Evolutionary conservation across 2,888 invertebrate species (phyloP).

Genomic region (Drosophila anomalata): DNA sequence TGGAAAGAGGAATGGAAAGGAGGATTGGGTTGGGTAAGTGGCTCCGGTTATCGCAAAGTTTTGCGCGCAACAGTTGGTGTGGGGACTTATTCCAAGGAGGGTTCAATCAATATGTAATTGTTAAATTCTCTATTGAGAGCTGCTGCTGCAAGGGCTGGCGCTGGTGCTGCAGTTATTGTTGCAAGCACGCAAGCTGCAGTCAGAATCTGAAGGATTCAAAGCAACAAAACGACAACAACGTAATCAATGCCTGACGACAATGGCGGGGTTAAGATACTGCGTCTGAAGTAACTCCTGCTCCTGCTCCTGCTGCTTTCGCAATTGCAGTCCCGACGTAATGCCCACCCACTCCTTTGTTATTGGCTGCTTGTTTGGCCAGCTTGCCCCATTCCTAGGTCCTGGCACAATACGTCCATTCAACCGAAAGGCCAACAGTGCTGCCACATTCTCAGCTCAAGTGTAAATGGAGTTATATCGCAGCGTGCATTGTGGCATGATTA

Average conservation of each 20-base stretch:
- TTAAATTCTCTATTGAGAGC: constrained; percentile 63
- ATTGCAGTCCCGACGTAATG: constrained; percentile 42
- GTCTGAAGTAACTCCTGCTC: constrained; percentile 22
- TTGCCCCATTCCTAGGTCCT: constrained; percentile 10
- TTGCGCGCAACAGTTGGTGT: constrained; percentile 72
- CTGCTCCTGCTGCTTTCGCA: constrained; percentile 1
- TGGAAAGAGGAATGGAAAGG: constrained; percentile 56
- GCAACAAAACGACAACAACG: constrained; percentile 49
- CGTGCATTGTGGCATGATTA: constrained; percentile 37
- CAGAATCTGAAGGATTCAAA: constrained; percentile 17
- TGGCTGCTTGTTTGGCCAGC: constrained; percentile 65
- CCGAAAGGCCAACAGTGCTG: constrained; percentile 64
- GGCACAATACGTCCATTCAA: constrained; percentile 73
- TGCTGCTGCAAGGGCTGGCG: constrained; percentile 1
- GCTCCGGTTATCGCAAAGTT: constrained; percentile 28
- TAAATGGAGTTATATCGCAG: constrained; percentile 53
- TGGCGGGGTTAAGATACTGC: constrained; percentile 63
- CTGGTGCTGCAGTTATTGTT: constrained; percentile 28
- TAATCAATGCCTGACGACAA: constrained; percentile 66
- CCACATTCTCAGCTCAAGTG: constrained; percentile 50
- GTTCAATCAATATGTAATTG: constrained; percentile 74
- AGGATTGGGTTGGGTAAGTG: constrained; percentile 5
- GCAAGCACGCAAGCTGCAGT: constrained; percentile 45
- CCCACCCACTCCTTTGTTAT: constrained; percentile 54
- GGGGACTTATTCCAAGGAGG: constrained; percentile 55